Percentiles rank a stretch among this genome's conserved stretches.
phyloP scores from a whole-genome alignment of 2,113 vertebrate genomes.

The Oryzias melastigma region DNA sequence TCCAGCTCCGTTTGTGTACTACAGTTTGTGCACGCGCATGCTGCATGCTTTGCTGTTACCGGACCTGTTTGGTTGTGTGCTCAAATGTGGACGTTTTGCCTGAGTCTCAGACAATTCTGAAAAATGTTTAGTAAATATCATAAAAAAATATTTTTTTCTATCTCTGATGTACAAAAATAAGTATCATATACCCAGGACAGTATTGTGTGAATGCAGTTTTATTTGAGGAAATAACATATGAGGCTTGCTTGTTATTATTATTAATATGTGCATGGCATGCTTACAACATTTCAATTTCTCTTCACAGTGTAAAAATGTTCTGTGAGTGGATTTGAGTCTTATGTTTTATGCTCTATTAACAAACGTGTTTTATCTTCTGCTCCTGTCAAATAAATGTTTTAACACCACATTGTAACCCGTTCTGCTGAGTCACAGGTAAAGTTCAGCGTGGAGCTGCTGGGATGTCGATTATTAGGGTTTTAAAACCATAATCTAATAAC shows the following conservation, averaged over 20 bases:
- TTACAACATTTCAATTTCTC: slow-evolving; percentile 55
- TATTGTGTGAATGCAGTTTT: slow-evolving; percentile 16
- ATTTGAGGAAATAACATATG: slow-evolving; percentile 5
- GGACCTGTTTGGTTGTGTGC: slow-evolving; percentile 22
- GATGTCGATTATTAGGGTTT: slow-evolving; percentile 44
- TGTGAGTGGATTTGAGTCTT: slow-evolving; percentile 43
- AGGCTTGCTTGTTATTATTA: slow-evolving; percentile 32
- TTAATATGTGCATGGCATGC: slow-evolving; percentile 75
- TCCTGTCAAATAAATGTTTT: slow-evolving; percentile 47
- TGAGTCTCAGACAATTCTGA: slow-evolving; percentile 4
- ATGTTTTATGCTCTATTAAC: slow-evolving; percentile 61
- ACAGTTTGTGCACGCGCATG: slow-evolving; percentile 71
- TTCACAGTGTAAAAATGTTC: slow-evolving; percentile 55
- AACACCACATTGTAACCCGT: slow-evolving; percentile 37
- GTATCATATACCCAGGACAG: neutral
- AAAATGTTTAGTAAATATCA: too few relatives aligned
- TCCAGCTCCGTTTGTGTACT: slow-evolving; percentile 68
- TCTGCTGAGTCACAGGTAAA: slow-evolving; percentile 43
- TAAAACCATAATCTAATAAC: slow-evolving; percentile 4
- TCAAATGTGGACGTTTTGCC: slow-evolving; percentile 17
- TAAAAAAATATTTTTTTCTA: too few relatives aligned
- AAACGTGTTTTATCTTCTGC: slow-evolving; percentile 41
- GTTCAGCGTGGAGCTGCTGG: slow-evolving; percentile 33
- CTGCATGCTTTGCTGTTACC: slow-evolving; percentile 62
- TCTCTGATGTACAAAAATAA: too few relatives aligned